Evolutionary conservation across 2,113 vertebrate species (phyloP).

Genomic region (Pedetes capensis): DNA sequence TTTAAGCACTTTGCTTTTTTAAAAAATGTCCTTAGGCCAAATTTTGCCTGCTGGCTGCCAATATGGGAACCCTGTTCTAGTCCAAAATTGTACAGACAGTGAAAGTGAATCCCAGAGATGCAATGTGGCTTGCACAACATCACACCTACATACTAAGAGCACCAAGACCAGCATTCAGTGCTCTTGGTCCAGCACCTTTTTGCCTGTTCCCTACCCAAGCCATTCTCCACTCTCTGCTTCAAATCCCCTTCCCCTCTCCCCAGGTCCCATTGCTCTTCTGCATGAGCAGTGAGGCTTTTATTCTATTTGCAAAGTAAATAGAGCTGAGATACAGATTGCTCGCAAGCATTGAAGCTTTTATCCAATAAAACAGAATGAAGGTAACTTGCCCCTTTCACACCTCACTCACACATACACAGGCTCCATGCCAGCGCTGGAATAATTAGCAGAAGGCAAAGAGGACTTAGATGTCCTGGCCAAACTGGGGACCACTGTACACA

Average conservation of each 20-base stretch:
- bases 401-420: neutral
- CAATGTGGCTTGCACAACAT: neutral
- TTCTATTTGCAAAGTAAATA: slow-evolving; percentile 74
- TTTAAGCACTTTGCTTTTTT: neutral
- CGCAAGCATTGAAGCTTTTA: slow-evolving; percentile 59
- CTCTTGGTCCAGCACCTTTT: neutral
- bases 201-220: neutral
- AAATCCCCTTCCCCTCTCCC: neutral
- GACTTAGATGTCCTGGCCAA: slow-evolving; percentile 32
- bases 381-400: slow-evolving; percentile 49
- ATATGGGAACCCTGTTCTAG: neutral
- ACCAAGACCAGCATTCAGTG: neutral
- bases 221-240: neutral
- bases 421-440: neutral
- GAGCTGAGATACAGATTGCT: slow-evolving; percentile 64
- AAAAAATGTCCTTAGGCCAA: neutral
- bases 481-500: neutral
- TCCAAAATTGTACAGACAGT: slow-evolving; percentile 29
- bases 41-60: slow-evolving; percentile 38
- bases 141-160: neutral
- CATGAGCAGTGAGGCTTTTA: slow-evolving; percentile 35
- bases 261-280: neutral
- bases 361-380: slow-evolving; percentile 73
- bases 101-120: neutral
- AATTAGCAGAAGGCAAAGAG: slow-evolving; percentile 57